Conservation (phyloP, 1,140 invertebrate genomes). For the Phymastichus coffea region DNA sequence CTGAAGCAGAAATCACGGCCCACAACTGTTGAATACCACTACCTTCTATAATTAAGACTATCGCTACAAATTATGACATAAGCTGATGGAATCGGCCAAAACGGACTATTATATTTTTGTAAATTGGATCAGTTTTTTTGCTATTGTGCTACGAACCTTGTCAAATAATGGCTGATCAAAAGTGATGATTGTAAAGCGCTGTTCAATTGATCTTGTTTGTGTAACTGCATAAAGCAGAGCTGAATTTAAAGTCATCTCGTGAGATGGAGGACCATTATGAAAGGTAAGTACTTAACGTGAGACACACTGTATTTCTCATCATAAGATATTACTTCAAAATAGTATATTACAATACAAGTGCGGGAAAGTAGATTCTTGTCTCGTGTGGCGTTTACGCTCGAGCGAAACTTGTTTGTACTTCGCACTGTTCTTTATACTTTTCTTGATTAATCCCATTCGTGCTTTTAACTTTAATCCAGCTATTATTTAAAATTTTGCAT, state of each 20-base stretch:
- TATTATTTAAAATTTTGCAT: too few relatives aligned
- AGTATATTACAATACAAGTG: too few relatives aligned
- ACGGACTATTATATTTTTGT: conserved; percentile 27
- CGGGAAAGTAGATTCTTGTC: too few relatives aligned
- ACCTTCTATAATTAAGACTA: not conserved
- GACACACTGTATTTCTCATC: not conserved
- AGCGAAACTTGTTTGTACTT: too few relatives aligned
- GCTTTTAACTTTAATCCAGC: too few relatives aligned
- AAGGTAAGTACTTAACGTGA: conserved; percentile 21
- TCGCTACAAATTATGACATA: conserved; percentile 17
- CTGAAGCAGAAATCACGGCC: not conserved
- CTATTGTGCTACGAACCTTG: conserved; percentile 32
- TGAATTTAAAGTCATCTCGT: conserved; percentile 28
- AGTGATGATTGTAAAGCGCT: conserved; percentile 37
- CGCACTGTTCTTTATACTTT: too few relatives aligned
- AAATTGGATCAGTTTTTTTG: conserved; percentile 3
- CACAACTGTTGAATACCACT: not conserved
- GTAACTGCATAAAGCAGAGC: conserved; percentile 6
- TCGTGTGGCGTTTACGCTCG: too few relatives aligned
- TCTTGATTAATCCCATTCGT: too few relatives aligned
- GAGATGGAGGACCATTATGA: conserved; percentile 25
- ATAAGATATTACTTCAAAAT: conserved; percentile 12
- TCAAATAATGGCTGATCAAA: conserved; percentile 37
- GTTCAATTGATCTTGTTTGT: conserved; percentile 21
- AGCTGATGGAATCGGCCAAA: conserved; percentile 33